Base-by-base conservation (phyloP, 2,888 invertebrate genomes). In the Plebejus argus region DNA sequence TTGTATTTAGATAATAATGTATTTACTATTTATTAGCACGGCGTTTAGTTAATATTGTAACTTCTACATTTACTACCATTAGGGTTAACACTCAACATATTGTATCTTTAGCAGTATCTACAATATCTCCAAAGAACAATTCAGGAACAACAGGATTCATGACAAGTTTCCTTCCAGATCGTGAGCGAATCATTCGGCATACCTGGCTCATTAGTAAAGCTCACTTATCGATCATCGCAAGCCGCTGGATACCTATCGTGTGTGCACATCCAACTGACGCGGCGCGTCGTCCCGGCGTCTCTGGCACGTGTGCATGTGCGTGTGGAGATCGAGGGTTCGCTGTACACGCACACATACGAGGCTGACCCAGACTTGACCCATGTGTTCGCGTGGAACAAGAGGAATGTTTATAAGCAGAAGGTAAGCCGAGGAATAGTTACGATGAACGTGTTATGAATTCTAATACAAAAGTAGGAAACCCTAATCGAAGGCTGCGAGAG, bases 371-470 rank as follows among this genome's bases (percentile, higher is more conserved):
- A 98, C 88, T 94, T 99, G 79, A 98, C 97, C 76, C 99, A 99
- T 90, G 98, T 98, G 10, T 99, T 99, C 88, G 98, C 99, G 2
- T 99, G 99, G 99, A 99, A 99, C 90, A 98, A 99, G 89, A 95
- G 98, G 80, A 99, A 99, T 90, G 99, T 99, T 70, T 99, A 99
- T 92, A 97, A 98, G 86, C 99, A 99, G 92, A 99, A 98, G 94
- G 98, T 91, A 82, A 77, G 66, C 28, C 28, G 1, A 33, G 28
- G 20, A 33, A 66, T 66, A 66, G 28, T 66, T 66, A 66, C 66
- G 66, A 33, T 66, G 15, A 66, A 33, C 33, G 15, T 66, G 28
- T 15, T 66, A 12, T 33, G 28, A 66, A 66, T 66, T 18, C 18
- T 66, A 33, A 66, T 23, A 66, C 61, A 66, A 66, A 39, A 66